phyloP scores from a whole-genome alignment of 2,888 invertebrate genomes.

The Pterostichus madidus region DNA sequence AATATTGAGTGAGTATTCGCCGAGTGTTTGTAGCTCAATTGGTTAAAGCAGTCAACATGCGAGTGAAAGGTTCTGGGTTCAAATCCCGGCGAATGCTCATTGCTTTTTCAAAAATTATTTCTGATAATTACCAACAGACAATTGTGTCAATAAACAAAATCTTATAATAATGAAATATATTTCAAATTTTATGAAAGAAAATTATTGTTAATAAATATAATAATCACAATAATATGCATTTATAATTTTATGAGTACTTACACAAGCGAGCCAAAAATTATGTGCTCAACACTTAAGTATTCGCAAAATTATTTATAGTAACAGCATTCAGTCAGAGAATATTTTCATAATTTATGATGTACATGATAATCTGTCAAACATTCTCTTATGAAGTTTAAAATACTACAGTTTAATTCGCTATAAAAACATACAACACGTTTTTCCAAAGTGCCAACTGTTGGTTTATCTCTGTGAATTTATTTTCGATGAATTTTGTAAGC shows the following conservation, averaged over 20 bases:
- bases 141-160: too few species aligned
- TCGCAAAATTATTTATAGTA: conserved; percentile 31
- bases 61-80: too few species aligned
- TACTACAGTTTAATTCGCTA: conserved; percentile 47
- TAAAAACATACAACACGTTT: conserved; percentile 30
- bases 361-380: conserved; percentile 54
- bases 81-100: too few species aligned
- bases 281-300: conserved; percentile 22
- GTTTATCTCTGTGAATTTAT: conserved; percentile 18
- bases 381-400: conserved; percentile 34
- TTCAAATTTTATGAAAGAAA: too few species aligned
- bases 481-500: conserved; percentile 22
- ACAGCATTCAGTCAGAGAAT: conserved; percentile 21
- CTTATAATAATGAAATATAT: too few species aligned
- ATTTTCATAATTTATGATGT: conserved; percentile 39
- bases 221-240: not conserved
- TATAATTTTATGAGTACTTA: conserved; percentile 18
- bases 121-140: too few species aligned
- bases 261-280: not conserved
- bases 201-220: not conserved
- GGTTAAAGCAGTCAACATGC: too few species aligned
- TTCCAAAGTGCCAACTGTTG: conserved; percentile 34
- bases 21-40: too few species aligned
- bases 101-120: too few species aligned
- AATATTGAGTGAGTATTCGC: too few species aligned